Percentiles rank a stretch among this genome's conserved stretches.
Evolutionary conservation across 2,888 invertebrate species (phyloP).

Genomic region (Perizoma flavofasciatum): DNA sequence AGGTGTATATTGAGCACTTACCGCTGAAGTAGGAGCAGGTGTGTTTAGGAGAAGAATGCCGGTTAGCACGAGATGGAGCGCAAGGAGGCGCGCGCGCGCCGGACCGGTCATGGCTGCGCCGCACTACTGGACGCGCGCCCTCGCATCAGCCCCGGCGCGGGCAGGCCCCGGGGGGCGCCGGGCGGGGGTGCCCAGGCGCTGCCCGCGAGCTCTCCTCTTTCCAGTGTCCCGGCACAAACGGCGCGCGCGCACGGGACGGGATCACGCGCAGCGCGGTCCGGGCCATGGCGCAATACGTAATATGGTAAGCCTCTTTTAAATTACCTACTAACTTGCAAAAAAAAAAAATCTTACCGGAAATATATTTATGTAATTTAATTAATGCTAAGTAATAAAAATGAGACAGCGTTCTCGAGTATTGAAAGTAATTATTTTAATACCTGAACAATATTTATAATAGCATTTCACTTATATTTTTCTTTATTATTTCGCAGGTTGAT

Average conservation of each 20-base stretch:
- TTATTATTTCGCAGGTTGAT: slow-evolving; percentile 60
- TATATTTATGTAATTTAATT: slow-evolving; percentile 15
- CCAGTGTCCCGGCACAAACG: slow-evolving; percentile 81
- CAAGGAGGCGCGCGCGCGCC: slow-evolving; percentile 75
- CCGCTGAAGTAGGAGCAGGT: slow-evolving; percentile 62
- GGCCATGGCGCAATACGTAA: slow-evolving; percentile 80
- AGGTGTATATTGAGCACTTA: slow-evolving; percentile 54
- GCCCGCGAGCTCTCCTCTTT: slow-evolving; percentile 73
- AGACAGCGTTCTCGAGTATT: too few species aligned
- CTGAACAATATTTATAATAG: too few species aligned
- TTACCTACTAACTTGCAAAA: slow-evolving; percentile 15
- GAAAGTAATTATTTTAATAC: too few species aligned
- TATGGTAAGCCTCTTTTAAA: slow-evolving; percentile 64
- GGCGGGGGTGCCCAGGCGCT: slow-evolving; percentile 66
- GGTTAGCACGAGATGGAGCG: slow-evolving; percentile 66
- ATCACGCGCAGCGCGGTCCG: slow-evolving; percentile 76
- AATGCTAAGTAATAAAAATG: neutral
- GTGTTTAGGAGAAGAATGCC: slow-evolving; percentile 62
- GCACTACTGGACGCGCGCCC: slow-evolving; percentile 77
- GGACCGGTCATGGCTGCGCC: slow-evolving; percentile 82
- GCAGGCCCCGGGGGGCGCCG: slow-evolving; percentile 40
- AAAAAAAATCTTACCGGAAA: slow-evolving; percentile 14
- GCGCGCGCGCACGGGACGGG: slow-evolving; percentile 81
- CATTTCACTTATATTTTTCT: too few species aligned
- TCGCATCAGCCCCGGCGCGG: slow-evolving; percentile 51